Conservation (phyloP, 2,113 vertebrate genomes). For the Eulemur macaco region DNA sequence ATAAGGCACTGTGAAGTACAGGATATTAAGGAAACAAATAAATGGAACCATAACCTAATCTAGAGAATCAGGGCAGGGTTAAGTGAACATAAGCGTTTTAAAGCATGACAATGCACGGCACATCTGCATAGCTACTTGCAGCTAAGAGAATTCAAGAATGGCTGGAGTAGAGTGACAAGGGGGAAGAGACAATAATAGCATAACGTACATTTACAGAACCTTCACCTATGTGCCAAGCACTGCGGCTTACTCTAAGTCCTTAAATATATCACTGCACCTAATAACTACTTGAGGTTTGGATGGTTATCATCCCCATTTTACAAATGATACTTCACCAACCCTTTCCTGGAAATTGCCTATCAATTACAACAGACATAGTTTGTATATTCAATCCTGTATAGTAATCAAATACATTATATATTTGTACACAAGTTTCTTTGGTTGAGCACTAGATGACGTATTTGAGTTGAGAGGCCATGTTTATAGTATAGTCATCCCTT, state of each 20-base stretch:
- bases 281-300: constrained; percentile 17
- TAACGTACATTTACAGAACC: not conserved
- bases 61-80: too few relatives aligned
- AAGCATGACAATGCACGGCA: too few relatives aligned
- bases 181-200: too few relatives aligned
- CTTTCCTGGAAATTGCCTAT: not conserved
- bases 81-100: too few relatives aligned
- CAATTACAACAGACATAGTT: not conserved
- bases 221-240: not conserved
- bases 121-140: too few relatives aligned
- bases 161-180: not conserved
- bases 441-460: not conserved
- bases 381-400: not conserved
- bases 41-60: too few relatives aligned
- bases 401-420: not conserved
- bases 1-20: too few relatives aligned
- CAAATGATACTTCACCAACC: not conserved
- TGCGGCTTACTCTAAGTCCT: not conserved
- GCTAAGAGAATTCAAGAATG: not conserved
- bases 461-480: not conserved
- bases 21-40: too few relatives aligned
- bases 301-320: not conserved
- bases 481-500: not conserved
- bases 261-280: not conserved
- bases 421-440: not conserved